Percentiles rank a stretch among this genome's conserved stretches.
Evolutionary conservation across 2,797 vertebrate genomes (phyloP).

Genomic region (Phataginus tricuspis): DNA sequence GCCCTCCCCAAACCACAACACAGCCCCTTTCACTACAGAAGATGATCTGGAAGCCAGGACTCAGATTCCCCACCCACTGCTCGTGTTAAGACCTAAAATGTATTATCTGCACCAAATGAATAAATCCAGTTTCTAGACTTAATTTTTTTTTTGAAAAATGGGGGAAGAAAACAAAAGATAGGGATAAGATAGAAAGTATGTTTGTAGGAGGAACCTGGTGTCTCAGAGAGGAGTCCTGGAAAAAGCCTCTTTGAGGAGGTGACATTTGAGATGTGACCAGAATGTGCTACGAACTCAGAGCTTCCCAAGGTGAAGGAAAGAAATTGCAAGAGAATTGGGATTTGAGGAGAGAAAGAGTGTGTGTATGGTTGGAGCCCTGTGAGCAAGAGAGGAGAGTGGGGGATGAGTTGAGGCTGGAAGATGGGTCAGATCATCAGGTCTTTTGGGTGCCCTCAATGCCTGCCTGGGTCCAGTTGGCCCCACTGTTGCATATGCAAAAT

Average conservation of each 20-base stretch:
- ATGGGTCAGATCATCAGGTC: too few relatives aligned
- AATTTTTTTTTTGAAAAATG: neutral
- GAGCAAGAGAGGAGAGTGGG: neutral
- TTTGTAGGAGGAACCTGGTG: neutral
- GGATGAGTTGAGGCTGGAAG: neutral
- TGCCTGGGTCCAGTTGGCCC: neutral
- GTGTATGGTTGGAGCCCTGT: neutral
- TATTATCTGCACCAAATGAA: neutral
- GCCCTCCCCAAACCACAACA: neutral
- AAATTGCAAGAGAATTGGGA: neutral
- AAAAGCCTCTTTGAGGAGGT: neutral
- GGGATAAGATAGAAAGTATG: neutral
- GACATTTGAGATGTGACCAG: neutral
- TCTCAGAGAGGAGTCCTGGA: neutral
- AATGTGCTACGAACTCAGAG: neutral
- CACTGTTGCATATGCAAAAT: neutral
- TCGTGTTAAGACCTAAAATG: neutral
- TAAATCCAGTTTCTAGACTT: neutral
- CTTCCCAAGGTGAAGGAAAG: neutral
- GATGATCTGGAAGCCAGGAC: neutral
- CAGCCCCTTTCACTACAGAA: neutral
- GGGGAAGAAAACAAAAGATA: neutral
- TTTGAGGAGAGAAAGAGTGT: neutral
- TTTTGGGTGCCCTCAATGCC: neutral
- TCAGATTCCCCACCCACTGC: neutral